phyloP scores from a whole-genome alignment of 2,797 vertebrate genomes.

The Spinibarbus caldwelli region DNA sequence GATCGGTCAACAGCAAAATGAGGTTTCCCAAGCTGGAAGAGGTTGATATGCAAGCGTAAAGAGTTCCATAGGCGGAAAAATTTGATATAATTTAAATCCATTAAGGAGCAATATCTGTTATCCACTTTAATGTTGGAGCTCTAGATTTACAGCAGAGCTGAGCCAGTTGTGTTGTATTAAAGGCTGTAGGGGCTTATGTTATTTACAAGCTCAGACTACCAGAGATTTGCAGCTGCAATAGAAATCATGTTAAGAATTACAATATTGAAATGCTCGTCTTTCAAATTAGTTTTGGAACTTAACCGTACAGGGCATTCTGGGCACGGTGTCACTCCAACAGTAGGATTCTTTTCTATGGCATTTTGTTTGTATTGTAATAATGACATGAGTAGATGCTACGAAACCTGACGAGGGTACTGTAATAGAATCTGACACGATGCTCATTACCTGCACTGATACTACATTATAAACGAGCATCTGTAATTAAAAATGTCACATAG shows the following conservation, averaged over 20 bases:
- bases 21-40: constrained; percentile 13
- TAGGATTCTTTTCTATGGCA: neutral
- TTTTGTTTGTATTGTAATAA: constrained; percentile 16
- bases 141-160: constrained; percentile 44
- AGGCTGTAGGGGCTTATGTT: constrained; percentile 44
- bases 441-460: constrained; percentile 72
- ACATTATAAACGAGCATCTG: constrained; percentile 64
- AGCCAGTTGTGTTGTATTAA: constrained; percentile 44
- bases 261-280: constrained; percentile 25
- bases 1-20: constrained; percentile 49
- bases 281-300: constrained; percentile 43
- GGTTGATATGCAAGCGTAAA: constrained; percentile 32
- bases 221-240: constrained; percentile 42
- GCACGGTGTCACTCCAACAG: neutral
- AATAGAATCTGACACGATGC: constrained; percentile 66
- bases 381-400: constrained; percentile 13
- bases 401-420: constrained; percentile 2
- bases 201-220: constrained; percentile 45
- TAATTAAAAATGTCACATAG: constrained; percentile 75
- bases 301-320: neutral
- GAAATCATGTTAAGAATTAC: constrained; percentile 36
- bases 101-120: constrained; percentile 46
- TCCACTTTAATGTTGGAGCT: constrained; percentile 40
- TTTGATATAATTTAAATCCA: constrained; percentile 42
- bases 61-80: constrained; percentile 17